A percentile compares a stretch with the other conserved stretches of the same genome.
Conservation (phyloP, 2,113 vertebrate genomes). For the Toxotes jaculatrix region DNA sequence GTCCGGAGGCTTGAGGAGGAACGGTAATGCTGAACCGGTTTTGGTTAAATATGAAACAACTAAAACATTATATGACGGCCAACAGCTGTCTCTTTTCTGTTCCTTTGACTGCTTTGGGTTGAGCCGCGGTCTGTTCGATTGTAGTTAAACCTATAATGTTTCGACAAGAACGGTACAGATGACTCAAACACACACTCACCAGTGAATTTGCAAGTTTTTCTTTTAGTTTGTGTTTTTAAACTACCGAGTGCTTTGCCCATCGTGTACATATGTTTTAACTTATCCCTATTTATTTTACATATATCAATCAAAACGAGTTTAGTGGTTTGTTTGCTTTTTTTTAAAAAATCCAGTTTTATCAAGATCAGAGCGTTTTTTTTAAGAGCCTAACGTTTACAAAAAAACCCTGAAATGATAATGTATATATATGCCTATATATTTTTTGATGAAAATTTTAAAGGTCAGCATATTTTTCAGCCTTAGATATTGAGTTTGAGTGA, state of each 20-base stretch:
- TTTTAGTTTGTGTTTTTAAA: constrained; percentile 36
- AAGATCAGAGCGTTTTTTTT: constrained; percentile 45
- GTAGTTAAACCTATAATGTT: background rate
- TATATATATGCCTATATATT: constrained; percentile 74
- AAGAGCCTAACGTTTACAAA: constrained; percentile 68
- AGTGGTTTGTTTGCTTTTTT: constrained; percentile 20
- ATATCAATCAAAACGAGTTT: constrained; percentile 15
- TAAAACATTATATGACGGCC: background rate
- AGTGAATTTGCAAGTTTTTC: background rate
- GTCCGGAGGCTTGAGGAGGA: background rate
- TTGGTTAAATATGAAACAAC: background rate
- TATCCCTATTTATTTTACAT: constrained; percentile 83
- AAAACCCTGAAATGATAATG: constrained; percentile 41
- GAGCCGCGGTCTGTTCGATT: background rate
- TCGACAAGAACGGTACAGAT: constrained; percentile 7
- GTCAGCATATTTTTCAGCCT: constrained; percentile 58
- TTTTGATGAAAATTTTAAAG: constrained; percentile 63
- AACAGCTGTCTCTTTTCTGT: background rate
- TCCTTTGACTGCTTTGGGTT: background rate
- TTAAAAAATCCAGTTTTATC: constrained; percentile 57
- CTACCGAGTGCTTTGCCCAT: constrained; percentile 68
- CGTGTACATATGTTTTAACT: constrained; percentile 76
- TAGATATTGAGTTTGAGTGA: constrained; percentile 22
- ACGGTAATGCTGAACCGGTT: background rate
- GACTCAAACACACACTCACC: background rate